Evolutionary conservation across 2,888 invertebrate genomes (phyloP).

Genomic region (Dynastes maya): DNA sequence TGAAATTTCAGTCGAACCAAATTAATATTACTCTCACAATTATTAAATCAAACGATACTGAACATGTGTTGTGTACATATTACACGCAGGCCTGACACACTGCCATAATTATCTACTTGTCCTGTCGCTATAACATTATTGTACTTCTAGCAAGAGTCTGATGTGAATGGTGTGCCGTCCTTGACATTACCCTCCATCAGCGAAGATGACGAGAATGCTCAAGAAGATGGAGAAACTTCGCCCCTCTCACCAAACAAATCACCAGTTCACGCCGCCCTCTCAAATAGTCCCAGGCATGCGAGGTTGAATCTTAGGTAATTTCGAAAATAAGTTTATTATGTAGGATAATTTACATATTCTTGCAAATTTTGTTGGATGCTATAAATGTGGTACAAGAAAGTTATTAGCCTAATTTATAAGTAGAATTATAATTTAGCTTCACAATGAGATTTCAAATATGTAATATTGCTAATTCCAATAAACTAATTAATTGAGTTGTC

Average conservation of each 20-base stretch:
- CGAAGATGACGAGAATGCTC: constrained; percentile 92
- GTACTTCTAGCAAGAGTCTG: constrained; percentile 77
- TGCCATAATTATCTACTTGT: neutral
- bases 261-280: constrained; percentile 71
- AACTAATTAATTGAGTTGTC: too few species aligned
- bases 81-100: neutral
- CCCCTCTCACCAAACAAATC: constrained; percentile 78
- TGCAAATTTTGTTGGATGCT: too few species aligned
- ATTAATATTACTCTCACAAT: too few species aligned
- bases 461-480: too few species aligned
- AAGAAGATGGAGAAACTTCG: constrained; percentile 81
- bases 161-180: constrained; percentile 85
- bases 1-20: too few species aligned
- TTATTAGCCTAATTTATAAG: too few species aligned
- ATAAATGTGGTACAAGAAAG: too few species aligned
- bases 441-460: too few species aligned
- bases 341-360: neutral
- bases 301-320: constrained; percentile 75
- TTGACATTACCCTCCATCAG: constrained; percentile 93
- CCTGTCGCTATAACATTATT: neutral
- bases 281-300: constrained; percentile 78
- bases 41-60: too few species aligned
- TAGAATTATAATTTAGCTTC: too few species aligned
- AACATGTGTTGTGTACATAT: too few species aligned
- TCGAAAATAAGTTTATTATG: neutral